These are phyloP conservation scores for Copsychus sechellarum DNA, from an alignment of 2,113 vertebrate species.

Conservation along the genomic window DNA sequence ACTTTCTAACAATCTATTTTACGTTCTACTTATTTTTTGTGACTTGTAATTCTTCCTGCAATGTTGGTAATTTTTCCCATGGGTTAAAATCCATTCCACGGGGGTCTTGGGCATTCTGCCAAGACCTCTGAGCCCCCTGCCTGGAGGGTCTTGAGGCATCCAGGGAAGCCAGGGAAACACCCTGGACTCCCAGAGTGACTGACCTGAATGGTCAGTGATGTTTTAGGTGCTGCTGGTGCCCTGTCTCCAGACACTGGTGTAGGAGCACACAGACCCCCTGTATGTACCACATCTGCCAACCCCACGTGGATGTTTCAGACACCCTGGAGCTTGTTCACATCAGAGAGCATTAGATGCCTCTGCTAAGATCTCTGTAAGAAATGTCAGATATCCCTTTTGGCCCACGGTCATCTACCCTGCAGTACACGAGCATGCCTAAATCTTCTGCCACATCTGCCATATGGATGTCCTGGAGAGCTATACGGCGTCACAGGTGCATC, in stretches of 20 bases:
- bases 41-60: no score
- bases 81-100: no score
- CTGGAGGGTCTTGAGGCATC: no score
- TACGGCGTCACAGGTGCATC: background rate
- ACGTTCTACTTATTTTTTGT: no score
- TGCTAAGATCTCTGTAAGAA: background rate
- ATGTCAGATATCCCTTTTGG: background rate
- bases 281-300: background rate
- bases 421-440: background rate
- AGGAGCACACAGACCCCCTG: background rate
- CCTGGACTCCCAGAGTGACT: background rate
- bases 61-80: no score
- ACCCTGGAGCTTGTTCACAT: background rate
- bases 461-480: background rate
- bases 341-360: background rate
- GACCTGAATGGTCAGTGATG: background rate
- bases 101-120: no score
- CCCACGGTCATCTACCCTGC: background rate
- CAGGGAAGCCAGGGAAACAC: no score
- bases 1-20: no score
- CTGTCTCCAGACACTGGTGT: background rate
- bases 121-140: no score
- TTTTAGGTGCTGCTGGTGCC: background rate
- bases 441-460: background rate
- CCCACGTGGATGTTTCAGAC: background rate